Conservation (phyloP, 2,113 vertebrate genomes). For the Tricholaema leucomelas region DNA sequence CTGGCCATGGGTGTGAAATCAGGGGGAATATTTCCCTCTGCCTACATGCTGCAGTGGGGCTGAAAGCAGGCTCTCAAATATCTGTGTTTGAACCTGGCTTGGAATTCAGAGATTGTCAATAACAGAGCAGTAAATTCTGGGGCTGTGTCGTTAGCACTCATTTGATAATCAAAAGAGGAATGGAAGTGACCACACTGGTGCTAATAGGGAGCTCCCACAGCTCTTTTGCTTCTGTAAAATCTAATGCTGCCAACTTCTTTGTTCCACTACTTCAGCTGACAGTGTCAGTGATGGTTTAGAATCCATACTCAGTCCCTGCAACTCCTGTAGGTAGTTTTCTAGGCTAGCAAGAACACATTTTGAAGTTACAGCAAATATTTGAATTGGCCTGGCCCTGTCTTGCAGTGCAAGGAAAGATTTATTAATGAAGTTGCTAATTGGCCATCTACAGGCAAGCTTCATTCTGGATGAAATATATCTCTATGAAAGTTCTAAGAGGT, state of each 20-base stretch:
- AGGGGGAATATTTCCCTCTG: background rate
- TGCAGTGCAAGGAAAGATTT: background rate
- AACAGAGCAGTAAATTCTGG: background rate
- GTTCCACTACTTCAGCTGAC: background rate
- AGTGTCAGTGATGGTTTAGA: background rate
- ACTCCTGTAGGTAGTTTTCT: background rate
- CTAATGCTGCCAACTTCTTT: background rate
- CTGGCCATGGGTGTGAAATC: background rate
- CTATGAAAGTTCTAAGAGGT: background rate
- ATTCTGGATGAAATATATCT: background rate
- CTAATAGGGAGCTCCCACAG: background rate
- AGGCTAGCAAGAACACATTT: background rate
- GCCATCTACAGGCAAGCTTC: background rate
- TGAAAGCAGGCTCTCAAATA: background rate
- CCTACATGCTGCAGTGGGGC: background rate
- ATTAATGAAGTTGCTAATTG: background rate
- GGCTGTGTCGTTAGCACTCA: background rate
- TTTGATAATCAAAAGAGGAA: background rate
- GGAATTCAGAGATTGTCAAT: background rate
- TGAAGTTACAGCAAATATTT: background rate
- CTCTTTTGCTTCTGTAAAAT: background rate
- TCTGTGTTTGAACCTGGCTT: background rate
- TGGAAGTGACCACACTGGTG: background rate
- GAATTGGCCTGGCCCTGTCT: background rate
- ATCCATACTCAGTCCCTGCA: background rate